phyloP scores from a whole-genome alignment of 2,113 vertebrate genomes.

The Centropus unirufus region DNA sequence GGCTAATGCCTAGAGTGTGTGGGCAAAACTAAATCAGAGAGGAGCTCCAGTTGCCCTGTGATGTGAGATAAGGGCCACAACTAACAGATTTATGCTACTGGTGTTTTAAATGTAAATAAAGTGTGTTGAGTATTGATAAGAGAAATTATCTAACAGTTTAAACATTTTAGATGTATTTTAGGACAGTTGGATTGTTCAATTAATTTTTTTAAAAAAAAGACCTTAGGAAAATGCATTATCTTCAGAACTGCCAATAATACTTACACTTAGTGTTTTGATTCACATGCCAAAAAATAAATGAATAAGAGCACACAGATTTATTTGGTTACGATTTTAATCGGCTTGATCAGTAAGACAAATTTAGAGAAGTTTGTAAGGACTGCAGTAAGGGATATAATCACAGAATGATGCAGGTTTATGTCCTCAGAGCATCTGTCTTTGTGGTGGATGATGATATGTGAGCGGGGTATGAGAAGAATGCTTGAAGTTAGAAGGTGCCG shows the following conservation, averaged over 20 bases:
- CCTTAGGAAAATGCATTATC: background rate
- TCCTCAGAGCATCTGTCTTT: background rate
- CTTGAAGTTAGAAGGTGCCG: background rate
- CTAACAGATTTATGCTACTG: fast-evolving
- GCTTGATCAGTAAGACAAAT: background rate
- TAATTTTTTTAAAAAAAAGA: background rate
- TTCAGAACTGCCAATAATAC: background rate
- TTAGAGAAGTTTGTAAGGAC: background rate
- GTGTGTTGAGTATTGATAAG: background rate
- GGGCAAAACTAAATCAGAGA: background rate
- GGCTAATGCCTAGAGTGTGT: fast-evolving
- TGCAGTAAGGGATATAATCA: background rate
- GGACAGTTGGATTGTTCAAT: background rate
- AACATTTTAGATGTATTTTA: background rate
- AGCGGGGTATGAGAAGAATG: background rate
- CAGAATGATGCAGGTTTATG: background rate
- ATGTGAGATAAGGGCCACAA: background rate
- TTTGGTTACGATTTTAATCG: background rate
- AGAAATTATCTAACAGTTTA: background rate
- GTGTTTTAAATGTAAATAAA: background rate
- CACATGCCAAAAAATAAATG: background rate
- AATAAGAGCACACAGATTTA: fast-evolving
- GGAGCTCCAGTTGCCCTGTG: fast-evolving
- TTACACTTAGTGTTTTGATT: background rate
- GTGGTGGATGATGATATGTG: background rate